These are phyloP conservation scores for Gari tellinella DNA, from an alignment of 2,888 invertebrate genomes.

Conservation along the genomic window DNA sequence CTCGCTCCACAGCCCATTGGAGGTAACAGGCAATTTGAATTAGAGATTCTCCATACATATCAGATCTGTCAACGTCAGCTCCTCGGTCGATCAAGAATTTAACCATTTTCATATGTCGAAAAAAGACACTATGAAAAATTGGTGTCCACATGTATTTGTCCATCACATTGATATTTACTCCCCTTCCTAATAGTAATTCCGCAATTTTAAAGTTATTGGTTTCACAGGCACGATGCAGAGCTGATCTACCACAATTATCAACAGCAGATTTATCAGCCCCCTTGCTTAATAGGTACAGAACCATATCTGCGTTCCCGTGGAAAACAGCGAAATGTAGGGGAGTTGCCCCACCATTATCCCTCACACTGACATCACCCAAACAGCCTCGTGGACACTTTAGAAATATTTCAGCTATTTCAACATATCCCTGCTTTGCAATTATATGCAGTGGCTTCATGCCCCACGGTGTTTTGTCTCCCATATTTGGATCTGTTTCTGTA, in stretches of 20 bases:
- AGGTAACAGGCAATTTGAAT: conserved; percentile 39
- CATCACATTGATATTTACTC: conserved; percentile 36
- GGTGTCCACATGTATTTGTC: conserved; percentile 55
- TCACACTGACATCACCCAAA: conserved; percentile 30
- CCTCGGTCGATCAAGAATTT: conserved; percentile 38
- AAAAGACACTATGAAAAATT: conserved; percentile 53
- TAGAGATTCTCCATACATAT: conserved; percentile 27
- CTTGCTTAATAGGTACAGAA: conserved; percentile 35
- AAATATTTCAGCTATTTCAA: conserved; percentile 31
- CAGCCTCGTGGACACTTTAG: conserved; percentile 11
- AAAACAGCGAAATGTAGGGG: conserved; percentile 46
- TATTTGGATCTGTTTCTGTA: conserved; percentile 21
- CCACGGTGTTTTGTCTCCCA: conserved; percentile 33
- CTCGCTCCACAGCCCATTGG: conserved; percentile 5
- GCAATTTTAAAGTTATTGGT: conserved; percentile 28
- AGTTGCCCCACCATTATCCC: conserved; percentile 41
- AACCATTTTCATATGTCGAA: conserved; percentile 31
- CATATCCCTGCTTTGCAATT: conserved; percentile 30
- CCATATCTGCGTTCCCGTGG: conserved; percentile 38
- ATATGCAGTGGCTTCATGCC: conserved; percentile 41
- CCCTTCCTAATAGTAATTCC: conserved; percentile 32
- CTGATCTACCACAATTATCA: conserved; percentile 45
- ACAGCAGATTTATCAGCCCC: conserved; percentile 26
- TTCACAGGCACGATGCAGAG: conserved; percentile 53
- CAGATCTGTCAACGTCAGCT: conserved; percentile 30